These are phyloP conservation scores for Lathamus discolor DNA, from an alignment of 2,113 vertebrate species.

Conservation along the genomic window DNA sequence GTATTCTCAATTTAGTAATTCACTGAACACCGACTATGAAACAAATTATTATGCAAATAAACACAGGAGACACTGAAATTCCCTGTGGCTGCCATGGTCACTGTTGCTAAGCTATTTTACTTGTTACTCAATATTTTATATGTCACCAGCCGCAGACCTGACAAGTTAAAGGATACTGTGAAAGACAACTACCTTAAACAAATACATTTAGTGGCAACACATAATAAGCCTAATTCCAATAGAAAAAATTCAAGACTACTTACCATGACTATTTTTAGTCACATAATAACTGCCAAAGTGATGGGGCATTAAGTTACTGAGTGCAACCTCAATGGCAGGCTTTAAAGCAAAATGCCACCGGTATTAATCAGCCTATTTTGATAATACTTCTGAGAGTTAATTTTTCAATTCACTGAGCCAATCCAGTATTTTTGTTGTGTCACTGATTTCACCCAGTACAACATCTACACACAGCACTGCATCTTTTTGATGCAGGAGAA, in stretches of 20 bases:
- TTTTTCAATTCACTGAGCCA: not conserved
- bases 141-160: constrained; percentile 21
- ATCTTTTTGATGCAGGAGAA: not conserved
- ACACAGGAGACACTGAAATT: not conserved
- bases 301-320: constrained; percentile 8
- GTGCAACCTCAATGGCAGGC: not conserved
- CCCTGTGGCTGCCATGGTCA: not conserved
- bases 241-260: constrained; percentile 34
- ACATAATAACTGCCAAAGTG: not conserved
- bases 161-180: constrained; percentile 11
- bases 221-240: constrained; percentile 29
- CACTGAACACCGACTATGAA: constrained; percentile 40
- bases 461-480: not conserved
- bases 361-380: not conserved
- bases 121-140: not conserved
- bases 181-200: constrained; percentile 35
- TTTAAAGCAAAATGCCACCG: constrained; percentile 31
- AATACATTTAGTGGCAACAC: not conserved
- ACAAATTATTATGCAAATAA: constrained; percentile 48
- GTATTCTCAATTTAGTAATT: constrained; percentile 33
- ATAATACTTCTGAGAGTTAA: not conserved
- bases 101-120: not conserved
- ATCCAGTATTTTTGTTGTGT: not conserved
- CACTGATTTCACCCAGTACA: not conserved
- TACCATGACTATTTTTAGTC: constrained; percentile 13